Conservation (phyloP, 2,888 invertebrate species). For the Erynnis tages region DNA sequence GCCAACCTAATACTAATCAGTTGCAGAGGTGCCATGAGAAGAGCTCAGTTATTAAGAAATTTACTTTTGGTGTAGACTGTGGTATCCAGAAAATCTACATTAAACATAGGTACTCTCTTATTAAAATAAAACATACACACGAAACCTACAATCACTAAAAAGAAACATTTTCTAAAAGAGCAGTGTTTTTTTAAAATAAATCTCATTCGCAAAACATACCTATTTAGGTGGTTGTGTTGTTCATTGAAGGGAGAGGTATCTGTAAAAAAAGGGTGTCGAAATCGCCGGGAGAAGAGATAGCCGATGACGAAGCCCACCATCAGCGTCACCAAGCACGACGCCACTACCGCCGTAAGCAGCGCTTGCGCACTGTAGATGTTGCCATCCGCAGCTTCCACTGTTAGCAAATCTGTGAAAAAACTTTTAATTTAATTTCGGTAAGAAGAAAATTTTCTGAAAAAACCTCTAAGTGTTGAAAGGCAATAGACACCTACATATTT, state of each 20-base stretch:
- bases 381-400: conserved; percentile 81
- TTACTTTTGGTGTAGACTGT: too few species aligned
- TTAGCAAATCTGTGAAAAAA: conserved; percentile 62
- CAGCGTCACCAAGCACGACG: conserved; percentile 89
- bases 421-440: neutral
- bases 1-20: too few species aligned
- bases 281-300: conserved; percentile 90
- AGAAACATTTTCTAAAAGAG: too few species aligned
- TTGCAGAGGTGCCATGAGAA: too few species aligned
- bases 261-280: conserved; percentile 86
- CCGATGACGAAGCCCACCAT: conserved; percentile 92
- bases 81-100: too few species aligned
- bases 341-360: conserved; percentile 89
- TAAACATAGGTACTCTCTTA: too few species aligned
- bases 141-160: too few species aligned
- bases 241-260: conserved; percentile 88
- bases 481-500: too few species aligned
- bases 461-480: too few species aligned
- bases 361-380: conserved; percentile 91
- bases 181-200: neutral
- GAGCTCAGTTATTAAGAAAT: too few species aligned
- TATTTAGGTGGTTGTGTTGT: conserved; percentile 89
- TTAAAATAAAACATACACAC: too few species aligned
- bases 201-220: conserved; percentile 57
- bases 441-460: too few species aligned